A percentile compares a stretch with the other conserved stretches of the same genome.
phyloP scores from a whole-genome alignment of 2,888 invertebrate genomes.

The Graphium colonna region DNA sequence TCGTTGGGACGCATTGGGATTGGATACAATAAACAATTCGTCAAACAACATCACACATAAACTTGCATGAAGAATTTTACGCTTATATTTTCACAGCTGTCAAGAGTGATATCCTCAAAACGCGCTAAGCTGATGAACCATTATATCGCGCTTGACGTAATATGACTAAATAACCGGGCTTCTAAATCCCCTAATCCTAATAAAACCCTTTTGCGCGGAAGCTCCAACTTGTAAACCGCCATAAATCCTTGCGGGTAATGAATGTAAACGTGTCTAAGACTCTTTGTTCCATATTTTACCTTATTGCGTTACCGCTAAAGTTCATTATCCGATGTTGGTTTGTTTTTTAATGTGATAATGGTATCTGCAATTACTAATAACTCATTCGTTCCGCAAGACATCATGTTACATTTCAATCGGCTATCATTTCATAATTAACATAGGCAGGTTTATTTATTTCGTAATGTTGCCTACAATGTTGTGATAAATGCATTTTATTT shows the following conservation, averaged over 20 bases:
- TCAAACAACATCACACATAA: too few species aligned
- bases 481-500: not conserved
- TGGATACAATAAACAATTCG: too few species aligned
- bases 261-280: conserved; percentile 4
- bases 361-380: not conserved
- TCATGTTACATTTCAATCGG: not conserved
- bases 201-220: conserved; percentile 23
- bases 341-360: not conserved
- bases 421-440: not conserved
- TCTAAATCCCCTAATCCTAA: conserved; percentile 22
- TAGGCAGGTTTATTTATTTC: not conserved
- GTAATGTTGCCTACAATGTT: not conserved
- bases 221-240: conserved; percentile 24
- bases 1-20: too few species aligned
- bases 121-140: conserved; percentile 14
- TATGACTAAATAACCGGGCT: conserved; percentile 22
- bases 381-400: not conserved
- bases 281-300: not conserved
- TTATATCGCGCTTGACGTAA: conserved; percentile 16
- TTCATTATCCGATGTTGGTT: not conserved
- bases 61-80: too few species aligned
- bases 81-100: too few species aligned
- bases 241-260: conserved; percentile 22
- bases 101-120: not conserved
- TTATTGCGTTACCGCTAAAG: not conserved